A percentile compares a stretch with the other conserved stretches of the same genome.
These are phyloP conservation scores for Hirtodrosophila duncani DNA, from an alignment of 2,888 invertebrate genomes.

Conservation along the genomic window DNA sequence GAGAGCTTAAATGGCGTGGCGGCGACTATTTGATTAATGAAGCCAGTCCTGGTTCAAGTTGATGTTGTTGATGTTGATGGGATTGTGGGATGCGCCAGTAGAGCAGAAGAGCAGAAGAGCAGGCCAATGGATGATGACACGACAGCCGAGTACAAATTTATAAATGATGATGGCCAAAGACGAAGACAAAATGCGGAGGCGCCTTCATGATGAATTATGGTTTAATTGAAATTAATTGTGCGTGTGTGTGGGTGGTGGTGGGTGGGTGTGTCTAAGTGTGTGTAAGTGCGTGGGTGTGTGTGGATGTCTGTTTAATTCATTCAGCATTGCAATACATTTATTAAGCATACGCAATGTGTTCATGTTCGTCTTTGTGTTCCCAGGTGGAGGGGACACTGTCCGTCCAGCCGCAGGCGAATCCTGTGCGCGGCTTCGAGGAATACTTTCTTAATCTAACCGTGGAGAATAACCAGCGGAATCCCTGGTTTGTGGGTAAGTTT, in stretches of 20 bases:
- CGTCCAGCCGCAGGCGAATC: conserved; percentile 95
- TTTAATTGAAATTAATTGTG: conserved; percentile 72
- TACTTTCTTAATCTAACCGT: conserved; percentile 91
- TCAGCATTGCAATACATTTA: conserved; percentile 35
- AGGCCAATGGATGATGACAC: conserved; percentile 33
- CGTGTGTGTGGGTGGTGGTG: conserved; percentile 20
- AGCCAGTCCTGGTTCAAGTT: conserved; percentile 15
- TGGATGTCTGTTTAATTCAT: too few species aligned
- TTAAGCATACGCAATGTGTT: conserved; percentile 55
- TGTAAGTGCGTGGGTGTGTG: conserved; percentile 21
- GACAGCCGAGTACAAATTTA: conserved; percentile 47
- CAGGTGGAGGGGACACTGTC: conserved; percentile 94
- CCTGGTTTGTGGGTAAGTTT: conserved; percentile 95
- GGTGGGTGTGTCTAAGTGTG: too few species aligned
- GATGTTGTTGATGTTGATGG: too few species aligned
- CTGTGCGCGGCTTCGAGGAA: conserved; percentile 91
- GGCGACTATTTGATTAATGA: conserved; percentile 62
- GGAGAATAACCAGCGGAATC: conserved; percentile 92
- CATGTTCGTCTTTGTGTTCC: neutral
- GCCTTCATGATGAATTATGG: conserved; percentile 64
- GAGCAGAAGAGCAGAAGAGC: conserved; percentile 6
- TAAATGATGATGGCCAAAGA: conserved; percentile 51
- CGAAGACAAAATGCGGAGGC: neutral
- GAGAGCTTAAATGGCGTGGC: conserved; percentile 53
- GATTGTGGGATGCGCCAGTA: too few species aligned